Evolutionary conservation across 1,140 invertebrate genomes (phyloP).

Genomic region (Papilio machaon): DNA sequence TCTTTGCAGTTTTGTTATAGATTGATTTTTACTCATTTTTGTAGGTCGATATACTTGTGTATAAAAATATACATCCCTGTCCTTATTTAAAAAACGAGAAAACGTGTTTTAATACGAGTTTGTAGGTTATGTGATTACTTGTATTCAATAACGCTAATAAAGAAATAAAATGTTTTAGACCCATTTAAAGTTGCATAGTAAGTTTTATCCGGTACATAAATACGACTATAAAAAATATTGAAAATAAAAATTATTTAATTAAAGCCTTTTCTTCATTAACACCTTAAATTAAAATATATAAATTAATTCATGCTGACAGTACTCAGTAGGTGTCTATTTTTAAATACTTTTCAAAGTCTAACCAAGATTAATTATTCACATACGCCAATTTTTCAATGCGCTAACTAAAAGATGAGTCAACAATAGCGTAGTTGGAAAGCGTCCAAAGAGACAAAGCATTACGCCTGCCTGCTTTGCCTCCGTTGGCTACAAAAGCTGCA

Average conservation of each 20-base stretch:
- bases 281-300: too few species aligned
- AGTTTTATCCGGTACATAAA: neutral
- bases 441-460: slow-evolving; percentile 31
- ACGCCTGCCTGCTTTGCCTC: slow-evolving; percentile 18
- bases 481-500: slow-evolving; percentile 26
- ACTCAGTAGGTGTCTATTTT: neutral
- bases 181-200: neutral
- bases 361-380: slow-evolving; percentile 13
- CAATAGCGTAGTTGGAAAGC: slow-evolving; percentile 28
- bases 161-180: neutral
- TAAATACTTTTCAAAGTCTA: neutral
- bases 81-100: too few species aligned
- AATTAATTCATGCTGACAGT: too few species aligned
- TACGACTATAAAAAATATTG: too few species aligned
- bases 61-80: neutral
- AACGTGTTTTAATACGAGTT: too few species aligned
- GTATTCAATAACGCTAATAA: neutral
- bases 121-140: too few species aligned
- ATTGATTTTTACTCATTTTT: neutral
- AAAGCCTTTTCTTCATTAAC: too few species aligned
- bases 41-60: too few species aligned
- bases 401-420: slow-evolving; percentile 32
- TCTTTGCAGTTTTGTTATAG: neutral
- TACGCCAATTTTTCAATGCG: slow-evolving; percentile 17
- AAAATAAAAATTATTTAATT: too few species aligned